phyloP scores from a whole-genome alignment of 1,140 invertebrate genomes.

The Bombyx mandarina region DNA sequence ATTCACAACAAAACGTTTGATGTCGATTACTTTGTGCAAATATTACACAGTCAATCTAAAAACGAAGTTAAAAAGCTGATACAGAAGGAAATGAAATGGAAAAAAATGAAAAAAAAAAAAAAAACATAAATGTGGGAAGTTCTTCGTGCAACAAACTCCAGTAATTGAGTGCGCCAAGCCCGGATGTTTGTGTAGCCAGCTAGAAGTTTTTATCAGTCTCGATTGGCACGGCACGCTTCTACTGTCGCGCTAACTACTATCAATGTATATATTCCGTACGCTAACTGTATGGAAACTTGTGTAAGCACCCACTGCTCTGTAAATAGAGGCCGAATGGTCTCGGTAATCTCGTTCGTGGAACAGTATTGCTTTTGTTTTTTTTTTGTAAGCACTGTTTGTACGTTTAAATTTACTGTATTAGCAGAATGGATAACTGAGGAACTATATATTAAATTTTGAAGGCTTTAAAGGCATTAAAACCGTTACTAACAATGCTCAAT shows the following conservation, averaged over 20 bases:
- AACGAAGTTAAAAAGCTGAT: slow-evolving; percentile 29
- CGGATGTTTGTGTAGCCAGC: slow-evolving; percentile 37
- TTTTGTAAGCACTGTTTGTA: too few species aligned
- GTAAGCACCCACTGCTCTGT: slow-evolving; percentile 2
- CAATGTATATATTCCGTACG: slow-evolving; percentile 7
- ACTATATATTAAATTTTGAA: too few species aligned
- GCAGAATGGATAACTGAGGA: too few species aligned
- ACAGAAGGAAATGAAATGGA: slow-evolving; percentile 23
- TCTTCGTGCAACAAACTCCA: slow-evolving; percentile 40
- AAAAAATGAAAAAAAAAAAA: slow-evolving; percentile 22
- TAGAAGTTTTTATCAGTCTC: slow-evolving; percentile 41
- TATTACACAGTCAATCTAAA: slow-evolving; percentile 14
- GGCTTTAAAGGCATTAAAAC: too few species aligned
- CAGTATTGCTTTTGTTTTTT: too few species aligned
- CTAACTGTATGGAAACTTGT: slow-evolving; percentile 3
- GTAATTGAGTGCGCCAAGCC: slow-evolving; percentile 40
- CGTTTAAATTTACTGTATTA: too few species aligned
- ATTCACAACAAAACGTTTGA: slow-evolving; percentile 4
- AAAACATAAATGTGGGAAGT: slow-evolving; percentile 34
- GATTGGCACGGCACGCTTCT: slow-evolving; percentile 28
- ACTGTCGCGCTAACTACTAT: slow-evolving; percentile 34
- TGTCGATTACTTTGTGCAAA: slow-evolving; percentile 13
- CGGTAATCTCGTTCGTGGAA: slow-evolving; percentile 2
- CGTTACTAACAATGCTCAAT: too few species aligned
- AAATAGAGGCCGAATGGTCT: not conserved